A percentile compares a stretch with the other conserved stretches of the same genome.
These are phyloP conservation scores for Amphimallon solstitiale DNA, from an alignment of 2,888 invertebrate species.

Conservation along the genomic window DNA sequence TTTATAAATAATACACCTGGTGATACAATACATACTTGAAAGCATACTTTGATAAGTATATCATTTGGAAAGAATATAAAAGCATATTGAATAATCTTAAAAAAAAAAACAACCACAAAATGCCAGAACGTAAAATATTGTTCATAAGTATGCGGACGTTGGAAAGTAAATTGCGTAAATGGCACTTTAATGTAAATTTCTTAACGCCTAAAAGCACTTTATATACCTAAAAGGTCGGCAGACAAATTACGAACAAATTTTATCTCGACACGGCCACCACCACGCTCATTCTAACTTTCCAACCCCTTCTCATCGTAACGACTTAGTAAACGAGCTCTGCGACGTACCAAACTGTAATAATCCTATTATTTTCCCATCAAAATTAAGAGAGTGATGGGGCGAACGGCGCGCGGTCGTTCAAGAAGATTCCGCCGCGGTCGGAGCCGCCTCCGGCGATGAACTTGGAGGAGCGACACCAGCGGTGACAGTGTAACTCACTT, in stretches of 20 bases:
- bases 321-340: background rate
- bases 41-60: no score
- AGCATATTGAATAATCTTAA: no score
- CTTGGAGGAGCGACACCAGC: no score
- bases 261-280: background rate
- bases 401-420: background rate
- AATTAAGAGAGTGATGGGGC: constrained; percentile 23
- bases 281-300: background rate
- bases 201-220: constrained; percentile 12
- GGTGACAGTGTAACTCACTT: no score
- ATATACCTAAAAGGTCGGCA: constrained; percentile 18
- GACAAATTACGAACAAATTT: constrained; percentile 7
- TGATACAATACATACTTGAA: no score
- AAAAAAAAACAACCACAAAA: background rate
- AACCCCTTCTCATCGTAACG: constrained; percentile 4
- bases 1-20: no score
- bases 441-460: no score
- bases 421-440: background rate
- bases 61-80: no score
- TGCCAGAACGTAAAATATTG: no score
- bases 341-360: constrained; percentile 29
- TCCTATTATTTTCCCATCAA: constrained; percentile 35
- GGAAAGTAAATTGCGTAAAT: background rate
- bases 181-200: constrained; percentile 22
- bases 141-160: background rate